A percentile compares a stretch with the other conserved stretches of the same genome.
Conservation (phyloP, 2,797 vertebrate species). For the Sciaenops ocellatus region DNA sequence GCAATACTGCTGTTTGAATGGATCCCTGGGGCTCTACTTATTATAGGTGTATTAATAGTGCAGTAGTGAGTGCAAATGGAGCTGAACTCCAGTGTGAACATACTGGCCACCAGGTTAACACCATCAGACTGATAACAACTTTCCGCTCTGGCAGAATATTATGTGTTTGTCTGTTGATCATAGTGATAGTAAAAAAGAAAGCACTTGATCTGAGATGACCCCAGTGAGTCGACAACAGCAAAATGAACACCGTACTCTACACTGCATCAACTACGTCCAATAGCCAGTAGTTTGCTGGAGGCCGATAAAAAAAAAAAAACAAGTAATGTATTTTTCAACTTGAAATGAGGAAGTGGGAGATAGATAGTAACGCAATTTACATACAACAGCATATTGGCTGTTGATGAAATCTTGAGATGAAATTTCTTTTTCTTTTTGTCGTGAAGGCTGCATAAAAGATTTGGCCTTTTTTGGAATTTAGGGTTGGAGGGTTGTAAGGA, state of each 20-base stretch:
- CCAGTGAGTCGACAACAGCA: constrained; percentile 19
- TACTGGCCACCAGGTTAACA: constrained; percentile 22
- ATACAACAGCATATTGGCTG: constrained; percentile 42
- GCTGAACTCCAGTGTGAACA: constrained; percentile 28
- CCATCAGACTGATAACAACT: constrained; percentile 24
- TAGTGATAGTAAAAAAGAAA: constrained; percentile 6
- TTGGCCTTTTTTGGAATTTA: constrained; percentile 31
- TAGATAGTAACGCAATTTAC: constrained; percentile 31
- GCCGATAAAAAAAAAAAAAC: background rate
- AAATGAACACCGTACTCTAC: constrained; percentile 1
- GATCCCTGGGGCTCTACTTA: constrained; percentile 51
- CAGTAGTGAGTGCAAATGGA: constrained; percentile 50
- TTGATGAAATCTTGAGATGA: constrained; percentile 46
- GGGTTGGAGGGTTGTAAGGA: background rate
- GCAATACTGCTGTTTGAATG: constrained; percentile 43
- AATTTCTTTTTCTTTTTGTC: constrained; percentile 20
- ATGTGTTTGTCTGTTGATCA: constrained; percentile 26
- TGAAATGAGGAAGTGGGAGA: constrained; percentile 18
- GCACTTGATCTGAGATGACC: constrained; percentile 50
- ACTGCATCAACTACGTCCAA: background rate
- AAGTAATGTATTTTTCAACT: constrained; percentile 15
- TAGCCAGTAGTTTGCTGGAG: constrained; percentile 18
- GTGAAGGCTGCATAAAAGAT: constrained; percentile 22
- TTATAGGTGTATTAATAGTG: constrained; percentile 54
- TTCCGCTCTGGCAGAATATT: constrained; percentile 19